Evolutionary conservation across 2,797 vertebrate genomes (phyloP).

Genomic region (Gymnocypris eckloni): DNA sequence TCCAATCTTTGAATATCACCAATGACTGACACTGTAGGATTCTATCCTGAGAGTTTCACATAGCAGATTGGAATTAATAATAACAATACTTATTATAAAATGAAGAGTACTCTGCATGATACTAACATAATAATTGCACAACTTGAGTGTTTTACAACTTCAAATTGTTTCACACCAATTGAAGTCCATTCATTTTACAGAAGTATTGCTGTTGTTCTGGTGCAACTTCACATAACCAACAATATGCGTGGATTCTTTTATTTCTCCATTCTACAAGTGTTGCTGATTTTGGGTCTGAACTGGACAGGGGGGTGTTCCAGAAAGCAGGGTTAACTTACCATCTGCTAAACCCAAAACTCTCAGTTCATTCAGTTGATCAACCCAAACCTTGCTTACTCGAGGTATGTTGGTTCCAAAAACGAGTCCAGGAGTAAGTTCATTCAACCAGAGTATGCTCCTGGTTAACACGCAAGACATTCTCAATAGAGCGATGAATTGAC

Average conservation of each 20-base stretch:
- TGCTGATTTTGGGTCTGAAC: not conserved
- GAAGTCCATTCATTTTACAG: not conserved
- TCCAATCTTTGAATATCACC: not conserved
- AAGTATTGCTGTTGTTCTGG: not conserved
- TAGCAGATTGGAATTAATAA: not conserved
- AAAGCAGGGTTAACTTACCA: too few relatives aligned
- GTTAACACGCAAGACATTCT: too few relatives aligned
- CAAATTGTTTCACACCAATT: not conserved
- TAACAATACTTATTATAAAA: not conserved
- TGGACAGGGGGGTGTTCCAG: not conserved
- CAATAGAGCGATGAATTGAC: too few relatives aligned
- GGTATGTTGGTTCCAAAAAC: too few relatives aligned
- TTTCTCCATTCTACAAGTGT: not conserved
- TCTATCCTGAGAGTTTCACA: not conserved
- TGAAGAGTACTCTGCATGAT: not conserved
- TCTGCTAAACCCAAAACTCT: too few relatives aligned
- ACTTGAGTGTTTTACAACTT: not conserved
- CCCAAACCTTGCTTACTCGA: too few relatives aligned
- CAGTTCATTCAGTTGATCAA: too few relatives aligned
- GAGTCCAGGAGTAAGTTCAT: too few relatives aligned
- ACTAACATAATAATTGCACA: not conserved
- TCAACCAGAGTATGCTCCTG: too few relatives aligned
- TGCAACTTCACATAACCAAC: not conserved
- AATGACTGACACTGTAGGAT: conserved; percentile 20
- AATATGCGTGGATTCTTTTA: not conserved